phyloP scores from a whole-genome alignment of 2,888 invertebrate genomes.

The Ametastegia equiseti region DNA sequence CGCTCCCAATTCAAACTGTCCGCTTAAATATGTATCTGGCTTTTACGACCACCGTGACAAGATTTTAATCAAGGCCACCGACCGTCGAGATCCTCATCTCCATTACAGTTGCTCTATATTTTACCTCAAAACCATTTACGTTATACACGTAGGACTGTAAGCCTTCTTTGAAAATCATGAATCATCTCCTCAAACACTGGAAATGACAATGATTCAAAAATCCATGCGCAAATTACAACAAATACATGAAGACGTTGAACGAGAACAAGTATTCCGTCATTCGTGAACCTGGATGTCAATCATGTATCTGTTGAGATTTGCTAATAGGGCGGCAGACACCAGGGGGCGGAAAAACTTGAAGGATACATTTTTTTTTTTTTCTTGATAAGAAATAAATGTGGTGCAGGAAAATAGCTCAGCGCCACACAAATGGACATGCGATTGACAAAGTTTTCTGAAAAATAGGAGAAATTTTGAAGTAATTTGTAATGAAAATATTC shows the following conservation, averaged over 20 bases:
- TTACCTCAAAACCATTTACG: background rate
- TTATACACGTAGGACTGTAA: background rate
- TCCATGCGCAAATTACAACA: too few species aligned
- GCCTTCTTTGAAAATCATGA: background rate
- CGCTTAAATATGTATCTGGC: background rate
- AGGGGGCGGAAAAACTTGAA: background rate
- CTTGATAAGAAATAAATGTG: background rate
- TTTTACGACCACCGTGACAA: constrained; percentile 22
- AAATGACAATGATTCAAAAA: too few species aligned
- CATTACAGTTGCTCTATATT: background rate
- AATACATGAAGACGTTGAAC: too few species aligned
- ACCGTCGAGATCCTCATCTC: constrained; percentile 4
- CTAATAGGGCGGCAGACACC: too few species aligned
- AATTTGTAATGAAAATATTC: too few species aligned
- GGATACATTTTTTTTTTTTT: background rate
- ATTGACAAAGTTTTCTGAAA: background rate
- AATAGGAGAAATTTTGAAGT: too few species aligned
- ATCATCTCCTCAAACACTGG: background rate
- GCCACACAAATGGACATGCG: background rate
- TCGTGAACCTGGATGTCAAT: too few species aligned
- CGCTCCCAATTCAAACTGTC: background rate
- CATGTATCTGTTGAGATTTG: too few species aligned
- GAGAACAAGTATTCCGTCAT: too few species aligned
- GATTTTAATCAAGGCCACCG: constrained; percentile 29
- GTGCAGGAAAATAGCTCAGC: background rate